Evolutionary conservation across 2,797 vertebrate species (phyloP), one percentile per base, ranked within the genome.

Genomic region (Notoglanidium macrostoma): DNA sequence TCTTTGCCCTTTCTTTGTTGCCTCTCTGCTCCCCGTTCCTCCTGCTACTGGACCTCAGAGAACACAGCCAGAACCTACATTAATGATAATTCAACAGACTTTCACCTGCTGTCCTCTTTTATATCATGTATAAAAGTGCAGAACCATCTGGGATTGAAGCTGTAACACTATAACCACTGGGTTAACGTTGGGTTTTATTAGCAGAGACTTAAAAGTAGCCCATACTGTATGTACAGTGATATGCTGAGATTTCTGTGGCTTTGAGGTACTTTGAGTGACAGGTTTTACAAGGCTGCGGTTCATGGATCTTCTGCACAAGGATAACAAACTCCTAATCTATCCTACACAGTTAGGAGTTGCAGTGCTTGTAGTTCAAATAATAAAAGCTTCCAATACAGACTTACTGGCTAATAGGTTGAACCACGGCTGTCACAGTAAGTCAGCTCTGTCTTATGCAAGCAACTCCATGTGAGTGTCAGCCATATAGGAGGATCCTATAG

Each of bases 401-500:
- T 7, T 1, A 26, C 81, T 61, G 3, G 19, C 14, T 44, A 84
- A 29, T 40, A 57, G 59, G 35, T 76, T 32, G 7, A 26, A 15
- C 2, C 55, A 40, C 54, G 57, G 78, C 78, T 80, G 23, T 80
- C 55, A 59, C 55, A 26, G 32, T 26, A 61, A 80, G 55, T 80
- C 44, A 49, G 40, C n/a, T 67, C 73, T 54, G 35, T n/a, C 23
- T 55, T n/a, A 54, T n/a, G 73, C 76, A 68, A 67, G 74, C 46
- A 65, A 3, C 17, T 29, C 26, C 40, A 63, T 59, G 35, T 10
- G 11, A 55, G 21, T 26, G 57, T 85, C 54, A 59, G 32, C 40
- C 21, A 21, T 73, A 76, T 73, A 74, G n/a, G n/a, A 51, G 55
- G 73, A 77, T 76, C 55, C 94, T 92, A 92, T 92, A 93, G 92